Percentiles rank a stretch among this genome's conserved stretches.
Conservation (phyloP, 1,140 invertebrate species). For the Hycleus cichorii region DNA sequence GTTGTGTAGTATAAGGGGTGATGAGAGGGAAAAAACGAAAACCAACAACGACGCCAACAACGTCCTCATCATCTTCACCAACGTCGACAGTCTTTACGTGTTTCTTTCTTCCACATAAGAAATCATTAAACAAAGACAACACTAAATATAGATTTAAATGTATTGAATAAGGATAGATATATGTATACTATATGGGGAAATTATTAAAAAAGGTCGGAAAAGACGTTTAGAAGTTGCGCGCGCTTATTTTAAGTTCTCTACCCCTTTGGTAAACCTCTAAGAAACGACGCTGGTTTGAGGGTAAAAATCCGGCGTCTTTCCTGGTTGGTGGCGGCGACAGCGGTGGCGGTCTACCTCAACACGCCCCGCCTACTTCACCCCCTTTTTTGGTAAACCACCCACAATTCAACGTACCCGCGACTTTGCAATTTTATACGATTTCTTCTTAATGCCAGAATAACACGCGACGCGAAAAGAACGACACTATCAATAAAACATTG, state of each 20-base stretch:
- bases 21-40: too few species aligned
- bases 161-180: not conserved
- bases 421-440: conserved; percentile 40
- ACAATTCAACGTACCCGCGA: conserved; percentile 29
- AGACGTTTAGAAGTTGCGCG: conserved; percentile 39
- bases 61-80: not conserved
- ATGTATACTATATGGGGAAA: too few species aligned
- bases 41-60: not conserved
- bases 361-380: conserved; percentile 39
- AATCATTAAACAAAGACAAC: not conserved
- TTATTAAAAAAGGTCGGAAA: conserved; percentile 36
- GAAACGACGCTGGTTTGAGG: conserved; percentile 43
- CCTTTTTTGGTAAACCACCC: conserved; percentile 20
- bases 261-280: conserved; percentile 42
- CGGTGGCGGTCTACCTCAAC: conserved; percentile 43
- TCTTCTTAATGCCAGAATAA: conserved; percentile 40
- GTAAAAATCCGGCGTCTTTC: conserved; percentile 45
- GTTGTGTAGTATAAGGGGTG: too few species aligned
- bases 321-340: conserved; percentile 42
- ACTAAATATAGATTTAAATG: not conserved
- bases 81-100: not conserved
- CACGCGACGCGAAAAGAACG: conserved; percentile 40
- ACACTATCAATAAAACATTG: not conserved
- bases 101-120: not conserved
- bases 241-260: conserved; percentile 34